Base-by-base conservation (phyloP, 1,140 invertebrate genomes). In the Parasteatoda tepidariorum region DNA sequence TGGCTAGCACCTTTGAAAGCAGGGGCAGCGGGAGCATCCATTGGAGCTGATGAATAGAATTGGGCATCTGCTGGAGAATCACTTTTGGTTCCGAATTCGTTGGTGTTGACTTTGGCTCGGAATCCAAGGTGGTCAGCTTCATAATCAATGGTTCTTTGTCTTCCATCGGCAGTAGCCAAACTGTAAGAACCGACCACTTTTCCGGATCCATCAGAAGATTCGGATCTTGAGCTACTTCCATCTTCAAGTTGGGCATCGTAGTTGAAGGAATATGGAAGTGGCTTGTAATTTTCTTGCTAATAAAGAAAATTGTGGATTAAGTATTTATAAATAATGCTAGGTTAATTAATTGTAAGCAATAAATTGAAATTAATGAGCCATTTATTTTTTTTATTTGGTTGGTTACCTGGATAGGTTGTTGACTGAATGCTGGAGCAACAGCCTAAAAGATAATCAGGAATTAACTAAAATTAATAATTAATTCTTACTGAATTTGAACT, bases 171-270 rank as follows among this genome's bases (percentile, higher is more conserved):
- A 41, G 33, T 31, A 38, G 68, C 24, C 5, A 87, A 28, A 22
- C 85, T 84, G 86, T 87, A 87, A 22, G 85, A 82, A 0, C 86
- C 86, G 3, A 74, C 70, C 0, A 86, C 78, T 18, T 84, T 84
- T 18, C 86, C 85, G n/a, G 84, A 78, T 4, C 54, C 85, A 57
- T 86, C 85, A 7, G 68, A 57, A 24, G 79, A 78, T 79, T 86
- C 84, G n/a, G 28, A 26, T 6, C 78, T 31, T 3, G 84, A 57
- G n/a, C 76, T 82, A 59, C 38, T 61, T 5, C 84, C 84, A 33
- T 74, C 78, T 31, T 74, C 71, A 1, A 71, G 18, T 24, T 75
- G 55, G 15, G 68, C 70, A 26, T 74, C 55, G 62, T 85, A 85
- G 61, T 34, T 71, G 68, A 85, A 85, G 41, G 61, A 9, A 26